Evolutionary conservation across 2,113 vertebrate species (phyloP).

Genomic region (Chionis minor): DNA sequence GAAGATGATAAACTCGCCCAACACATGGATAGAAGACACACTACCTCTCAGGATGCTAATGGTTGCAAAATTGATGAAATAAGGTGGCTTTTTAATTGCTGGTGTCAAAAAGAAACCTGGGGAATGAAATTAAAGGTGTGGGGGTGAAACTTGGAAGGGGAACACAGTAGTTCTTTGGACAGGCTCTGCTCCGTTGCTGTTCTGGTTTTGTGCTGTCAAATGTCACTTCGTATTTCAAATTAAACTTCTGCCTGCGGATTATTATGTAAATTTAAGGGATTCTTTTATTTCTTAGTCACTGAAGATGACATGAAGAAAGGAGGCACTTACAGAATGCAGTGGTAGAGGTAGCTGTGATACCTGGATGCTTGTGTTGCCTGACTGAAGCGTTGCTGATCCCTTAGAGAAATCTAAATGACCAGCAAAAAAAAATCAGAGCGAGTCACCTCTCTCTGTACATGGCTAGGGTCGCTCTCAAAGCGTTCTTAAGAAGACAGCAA

Average conservation of each 20-base stretch:
- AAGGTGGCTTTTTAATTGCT: constrained; percentile 12
- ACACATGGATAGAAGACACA: constrained; percentile 88
- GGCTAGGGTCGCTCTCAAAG: not conserved
- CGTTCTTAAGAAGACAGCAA: not conserved
- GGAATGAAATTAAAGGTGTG: not conserved
- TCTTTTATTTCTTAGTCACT: not conserved
- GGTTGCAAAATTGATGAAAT: constrained; percentile 83
- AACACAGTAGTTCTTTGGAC: not conserved
- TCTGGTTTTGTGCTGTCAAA: not conserved
- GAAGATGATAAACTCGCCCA: constrained; percentile 83
- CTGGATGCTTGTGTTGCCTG: not conserved
- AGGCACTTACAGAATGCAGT: not conserved
- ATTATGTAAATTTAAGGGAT: not conserved
- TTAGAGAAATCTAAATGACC: not conserved
- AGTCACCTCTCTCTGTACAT: not conserved
- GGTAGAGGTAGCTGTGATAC: not conserved
- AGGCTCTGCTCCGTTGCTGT: not conserved
- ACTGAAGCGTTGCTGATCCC: not conserved
- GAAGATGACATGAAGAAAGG: not conserved
- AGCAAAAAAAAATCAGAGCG: not conserved
- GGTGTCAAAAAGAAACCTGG: not conserved
- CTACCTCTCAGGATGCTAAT: constrained; percentile 89
- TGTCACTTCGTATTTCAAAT: not conserved
- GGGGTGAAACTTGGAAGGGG: not conserved
- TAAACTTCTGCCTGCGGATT: not conserved